Percentiles rank a stretch among this genome's conserved stretches.
Conservation (phyloP, 2,113 vertebrate species). For the Strigops habroptila region DNA sequence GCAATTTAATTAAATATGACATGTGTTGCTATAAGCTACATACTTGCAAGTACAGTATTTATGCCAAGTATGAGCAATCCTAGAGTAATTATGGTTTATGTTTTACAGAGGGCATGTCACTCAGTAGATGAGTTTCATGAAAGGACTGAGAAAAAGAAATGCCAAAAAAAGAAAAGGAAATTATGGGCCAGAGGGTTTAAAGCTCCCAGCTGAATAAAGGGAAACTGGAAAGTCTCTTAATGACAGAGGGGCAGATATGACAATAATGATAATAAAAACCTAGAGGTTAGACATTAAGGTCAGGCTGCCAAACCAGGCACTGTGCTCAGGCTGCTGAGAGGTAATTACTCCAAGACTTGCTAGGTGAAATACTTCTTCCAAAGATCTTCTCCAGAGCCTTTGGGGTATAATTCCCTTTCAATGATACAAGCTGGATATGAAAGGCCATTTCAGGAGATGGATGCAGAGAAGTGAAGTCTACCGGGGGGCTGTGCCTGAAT, state of each 20-base stretch:
- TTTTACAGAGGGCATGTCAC: slow-evolving; percentile 57
- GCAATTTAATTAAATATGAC: slow-evolving; percentile 55
- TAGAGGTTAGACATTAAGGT: slow-evolving; percentile 45
- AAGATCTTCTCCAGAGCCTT: slow-evolving; percentile 14
- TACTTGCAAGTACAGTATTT: slow-evolving; percentile 50
- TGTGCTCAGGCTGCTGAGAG: slow-evolving; percentile 16
- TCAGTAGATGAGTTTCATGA: slow-evolving; percentile 50
- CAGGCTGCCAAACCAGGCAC: slow-evolving; percentile 36
- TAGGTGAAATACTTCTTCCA: neutral
- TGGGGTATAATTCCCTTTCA: neutral
- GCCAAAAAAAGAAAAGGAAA: slow-evolving; percentile 42
- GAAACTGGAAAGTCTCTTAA: slow-evolving; percentile 40
- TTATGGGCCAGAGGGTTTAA: slow-evolving; percentile 55
- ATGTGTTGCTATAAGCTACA: slow-evolving; percentile 52
- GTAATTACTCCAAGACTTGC: slow-evolving; percentile 28
- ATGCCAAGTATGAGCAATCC: slow-evolving; percentile 62
- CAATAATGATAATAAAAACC: slow-evolving; percentile 40
- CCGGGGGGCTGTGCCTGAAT: neutral
- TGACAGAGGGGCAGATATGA: slow-evolving; percentile 45
- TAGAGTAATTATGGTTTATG: slow-evolving; percentile 47
- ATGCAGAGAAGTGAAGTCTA: neutral
- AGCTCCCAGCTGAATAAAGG: slow-evolving; percentile 44
- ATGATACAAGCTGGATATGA: neutral
- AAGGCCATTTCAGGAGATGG: neutral
- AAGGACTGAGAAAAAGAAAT: slow-evolving; percentile 46